Evolutionary conservation across 2,888 invertebrate species (phyloP), one percentile per base, ranked within the genome.

Genomic region (Lochmaea capreae): DNA sequence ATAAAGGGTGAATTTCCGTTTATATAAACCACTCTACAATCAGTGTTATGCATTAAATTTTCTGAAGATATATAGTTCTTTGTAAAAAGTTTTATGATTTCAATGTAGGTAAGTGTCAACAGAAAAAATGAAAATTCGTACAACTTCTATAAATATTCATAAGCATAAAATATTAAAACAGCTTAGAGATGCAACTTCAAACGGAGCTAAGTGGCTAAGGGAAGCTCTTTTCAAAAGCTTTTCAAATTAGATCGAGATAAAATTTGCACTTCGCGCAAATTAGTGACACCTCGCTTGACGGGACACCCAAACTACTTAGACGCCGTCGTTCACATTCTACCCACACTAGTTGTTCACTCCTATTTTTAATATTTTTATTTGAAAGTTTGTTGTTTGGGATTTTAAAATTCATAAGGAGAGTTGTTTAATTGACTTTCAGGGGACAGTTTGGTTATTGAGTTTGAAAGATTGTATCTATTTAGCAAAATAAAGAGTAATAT

Each of bases 161-260:
- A 82, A 75, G 79, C 77, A 81, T 84, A 84, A 85, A 86, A 86
- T 86, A 85, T 86, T 86, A 84, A 86, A 85, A 83, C 81, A 83
- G 83, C 80, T 82, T 81, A 79, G 78, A 79, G 80, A 78, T 79
- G 77, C 76, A 74, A 85, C 85, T 85, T 85, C 85, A 85, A 85
- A 86, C 83, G 84, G 79, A 81, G 79, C 84, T 86, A 86, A 87
- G 86, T 86, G 86, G 82, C 80, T 83, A 81, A 79, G 81, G 83
- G 83, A 78, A 78, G 80, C 79, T 81, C 79, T 80, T 82, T 83
- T 81, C 79, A 77, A 79, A 78, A 75, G 77, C 79, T 78, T 76
- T 79, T 77, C 77, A 83, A 84, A 83, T 84, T 83, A 81, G 83
- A 80, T 81, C 78, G 78, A 78, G 83, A 84, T 84, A 84, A 84